Evolutionary conservation across 2,113 vertebrate species (phyloP).

Genomic region (Cranoglanis bouderius): DNA sequence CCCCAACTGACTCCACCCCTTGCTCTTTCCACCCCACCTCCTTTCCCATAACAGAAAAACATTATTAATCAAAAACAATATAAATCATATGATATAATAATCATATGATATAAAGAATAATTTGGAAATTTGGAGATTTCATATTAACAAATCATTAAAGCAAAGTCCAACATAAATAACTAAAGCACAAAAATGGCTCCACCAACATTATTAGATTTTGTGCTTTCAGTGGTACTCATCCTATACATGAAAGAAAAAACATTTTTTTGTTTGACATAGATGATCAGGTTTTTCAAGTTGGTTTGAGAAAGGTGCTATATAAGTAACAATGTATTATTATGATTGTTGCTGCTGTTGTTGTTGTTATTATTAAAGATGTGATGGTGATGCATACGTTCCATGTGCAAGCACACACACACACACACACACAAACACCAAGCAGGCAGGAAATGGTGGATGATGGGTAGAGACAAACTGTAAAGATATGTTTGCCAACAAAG

Average conservation of each 20-base stretch:
- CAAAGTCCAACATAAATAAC: background rate
- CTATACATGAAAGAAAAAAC: background rate
- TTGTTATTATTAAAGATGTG: background rate
- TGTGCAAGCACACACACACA: background rate
- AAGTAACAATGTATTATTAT: background rate
- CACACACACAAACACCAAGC: background rate
- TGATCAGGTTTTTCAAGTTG: background rate
- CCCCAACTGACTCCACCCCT: background rate
- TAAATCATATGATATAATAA: background rate
- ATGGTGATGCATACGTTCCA: background rate
- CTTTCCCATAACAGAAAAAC: background rate
- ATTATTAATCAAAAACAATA: background rate
- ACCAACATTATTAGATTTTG: background rate
- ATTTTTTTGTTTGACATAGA: background rate
- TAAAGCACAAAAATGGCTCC: background rate
- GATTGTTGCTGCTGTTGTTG: background rate
- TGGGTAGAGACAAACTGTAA: background rate
- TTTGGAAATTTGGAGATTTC: background rate
- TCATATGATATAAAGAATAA: background rate
- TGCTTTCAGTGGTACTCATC: background rate
- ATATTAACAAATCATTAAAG: background rate
- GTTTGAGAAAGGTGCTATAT: background rate
- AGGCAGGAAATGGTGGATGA: constrained; percentile 7
- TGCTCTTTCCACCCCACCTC: background rate
- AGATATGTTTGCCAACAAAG: background rate